Evolutionary conservation across 2,888 invertebrate genomes (phyloP).

Genomic region (Latrodectus hesperus): DNA sequence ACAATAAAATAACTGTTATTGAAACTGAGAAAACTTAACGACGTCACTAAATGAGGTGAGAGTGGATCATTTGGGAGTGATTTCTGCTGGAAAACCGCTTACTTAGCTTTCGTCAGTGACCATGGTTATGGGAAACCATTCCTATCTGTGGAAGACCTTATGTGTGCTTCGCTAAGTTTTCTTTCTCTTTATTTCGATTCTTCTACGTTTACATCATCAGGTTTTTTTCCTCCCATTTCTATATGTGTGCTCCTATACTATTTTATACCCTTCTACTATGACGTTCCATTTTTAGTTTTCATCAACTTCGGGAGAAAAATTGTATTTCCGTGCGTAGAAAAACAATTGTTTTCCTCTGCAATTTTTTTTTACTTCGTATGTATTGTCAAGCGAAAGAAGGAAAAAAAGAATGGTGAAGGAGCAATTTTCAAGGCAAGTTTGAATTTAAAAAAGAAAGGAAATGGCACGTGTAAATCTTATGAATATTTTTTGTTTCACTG

Average conservation of each 20-base stretch:
- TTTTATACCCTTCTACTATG: neutral
- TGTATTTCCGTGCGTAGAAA: conserved; percentile 48
- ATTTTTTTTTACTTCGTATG: neutral
- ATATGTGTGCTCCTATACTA: neutral
- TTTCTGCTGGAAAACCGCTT: conserved; percentile 43
- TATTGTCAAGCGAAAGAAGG: too few relatives aligned
- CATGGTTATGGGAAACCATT: conserved; percentile 52
- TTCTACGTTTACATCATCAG: conserved; percentile 8
- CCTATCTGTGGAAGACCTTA: conserved; percentile 39
- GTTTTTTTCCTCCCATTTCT: neutral
- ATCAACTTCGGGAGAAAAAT: conserved; percentile 51
- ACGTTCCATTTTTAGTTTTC: conserved; percentile 31
- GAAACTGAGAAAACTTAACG: conserved; percentile 45
- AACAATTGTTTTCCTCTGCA: conserved; percentile 24
- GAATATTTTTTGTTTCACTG: too few relatives aligned
- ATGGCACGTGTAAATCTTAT: too few relatives aligned
- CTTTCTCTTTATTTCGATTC: conserved; percentile 17
- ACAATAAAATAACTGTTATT: conserved; percentile 28
- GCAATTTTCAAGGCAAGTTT: too few relatives aligned
- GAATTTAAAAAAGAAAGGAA: too few relatives aligned
- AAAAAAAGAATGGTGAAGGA: too few relatives aligned
- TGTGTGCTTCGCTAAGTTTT: neutral
- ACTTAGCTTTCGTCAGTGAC: conserved; percentile 38
- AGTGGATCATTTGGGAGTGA: conserved; percentile 63
- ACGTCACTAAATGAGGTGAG: conserved; percentile 65